These are phyloP conservation scores for Thunnus maccoyii DNA, from an alignment of 2,113 vertebrate species.

Conservation along the genomic window DNA sequence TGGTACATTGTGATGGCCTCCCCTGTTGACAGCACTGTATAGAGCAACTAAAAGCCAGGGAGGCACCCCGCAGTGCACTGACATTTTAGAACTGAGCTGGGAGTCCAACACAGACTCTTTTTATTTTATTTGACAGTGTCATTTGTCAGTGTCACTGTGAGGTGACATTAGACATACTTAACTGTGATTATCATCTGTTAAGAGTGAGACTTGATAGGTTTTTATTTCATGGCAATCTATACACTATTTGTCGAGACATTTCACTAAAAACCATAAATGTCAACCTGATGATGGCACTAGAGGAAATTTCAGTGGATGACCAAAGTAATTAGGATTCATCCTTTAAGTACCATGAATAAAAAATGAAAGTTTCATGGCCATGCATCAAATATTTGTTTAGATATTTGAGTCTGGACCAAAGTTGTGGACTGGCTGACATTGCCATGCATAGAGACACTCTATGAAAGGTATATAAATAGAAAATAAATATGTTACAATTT, in stretches of 20 bases:
- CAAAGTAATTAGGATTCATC: no score
- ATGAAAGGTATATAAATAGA: not conserved
- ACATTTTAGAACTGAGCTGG: not conserved
- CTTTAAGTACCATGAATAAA: no score
- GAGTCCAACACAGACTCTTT: conserved; percentile 3
- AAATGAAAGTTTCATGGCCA: no score
- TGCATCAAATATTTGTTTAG: no score
- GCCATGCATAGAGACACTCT: not conserved
- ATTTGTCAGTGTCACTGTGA: not conserved
- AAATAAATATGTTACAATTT: not conserved
- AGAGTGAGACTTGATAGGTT: not conserved
- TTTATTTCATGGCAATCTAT: not conserved
- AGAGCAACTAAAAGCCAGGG: not conserved
- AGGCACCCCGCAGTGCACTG: not conserved
- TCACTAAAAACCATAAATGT: no score
- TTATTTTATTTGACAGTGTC: conserved; percentile 3
- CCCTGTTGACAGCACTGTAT: not conserved
- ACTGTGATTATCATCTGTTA: no score
- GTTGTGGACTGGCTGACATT: not conserved
- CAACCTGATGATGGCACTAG: no score
- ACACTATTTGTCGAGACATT: not conserved
- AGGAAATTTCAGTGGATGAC: no score
- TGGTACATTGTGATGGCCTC: not conserved
- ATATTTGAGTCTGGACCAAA: not conserved
- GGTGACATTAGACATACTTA: not conserved